Percentiles rank a stretch among this genome's conserved stretches.
Conservation (phyloP, 1,140 invertebrate species). For the Heliconius nattereri region DNA sequence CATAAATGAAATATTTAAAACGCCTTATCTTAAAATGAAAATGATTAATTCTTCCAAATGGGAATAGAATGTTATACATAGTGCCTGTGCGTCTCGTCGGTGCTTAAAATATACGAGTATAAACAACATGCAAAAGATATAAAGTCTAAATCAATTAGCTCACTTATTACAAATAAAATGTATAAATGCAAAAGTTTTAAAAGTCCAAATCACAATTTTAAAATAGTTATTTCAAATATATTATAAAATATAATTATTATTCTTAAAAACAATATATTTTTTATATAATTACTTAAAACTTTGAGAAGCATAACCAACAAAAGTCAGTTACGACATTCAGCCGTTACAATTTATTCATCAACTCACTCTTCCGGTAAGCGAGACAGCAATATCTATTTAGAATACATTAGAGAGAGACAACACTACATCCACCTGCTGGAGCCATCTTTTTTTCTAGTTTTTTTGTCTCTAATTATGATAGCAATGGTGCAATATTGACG, state of each 20-base stretch:
- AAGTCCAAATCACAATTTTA: too few species aligned
- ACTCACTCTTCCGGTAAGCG: constrained; percentile 63
- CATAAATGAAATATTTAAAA: too few species aligned
- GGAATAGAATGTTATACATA: too few species aligned
- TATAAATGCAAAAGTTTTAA: not conserved
- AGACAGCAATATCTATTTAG: constrained; percentile 39
- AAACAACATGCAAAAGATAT: too few species aligned
- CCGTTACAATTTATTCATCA: constrained; percentile 72
- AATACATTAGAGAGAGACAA: constrained; percentile 43
- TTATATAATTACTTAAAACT: constrained; percentile 30
- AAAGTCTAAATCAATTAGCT: too few species aligned
- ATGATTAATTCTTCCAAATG: too few species aligned
- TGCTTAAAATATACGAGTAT: too few species aligned
- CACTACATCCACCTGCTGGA: constrained; percentile 61
- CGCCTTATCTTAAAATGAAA: too few species aligned
- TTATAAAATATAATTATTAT: not conserved
- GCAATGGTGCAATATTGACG: constrained; percentile 62
- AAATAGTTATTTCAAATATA: not conserved
- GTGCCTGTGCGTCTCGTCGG: too few species aligned
- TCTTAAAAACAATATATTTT: not conserved
- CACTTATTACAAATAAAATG: not conserved
- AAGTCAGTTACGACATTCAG: constrained; percentile 73
- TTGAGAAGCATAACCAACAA: constrained; percentile 54
- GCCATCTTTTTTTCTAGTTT: constrained; percentile 59
- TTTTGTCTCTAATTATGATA: constrained; percentile 57